These are phyloP conservation scores for Rousettus leschenaultii DNA, from an alignment of 2,113 vertebrate genomes.

Conservation along the genomic window DNA sequence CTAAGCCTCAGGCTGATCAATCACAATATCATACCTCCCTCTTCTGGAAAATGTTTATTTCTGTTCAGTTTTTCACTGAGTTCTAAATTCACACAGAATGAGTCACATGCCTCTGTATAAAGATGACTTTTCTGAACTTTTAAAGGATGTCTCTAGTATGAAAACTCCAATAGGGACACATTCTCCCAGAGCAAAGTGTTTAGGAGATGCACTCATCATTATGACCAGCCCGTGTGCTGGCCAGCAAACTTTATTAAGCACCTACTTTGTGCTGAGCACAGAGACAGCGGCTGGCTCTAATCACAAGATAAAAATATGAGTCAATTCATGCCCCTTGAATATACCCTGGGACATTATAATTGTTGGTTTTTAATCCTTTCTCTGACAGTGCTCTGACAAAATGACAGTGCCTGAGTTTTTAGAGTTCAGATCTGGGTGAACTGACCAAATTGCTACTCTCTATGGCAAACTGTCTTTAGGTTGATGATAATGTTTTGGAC, in stretches of 20 bases:
- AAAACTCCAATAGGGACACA: not conserved
- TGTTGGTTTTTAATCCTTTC: not conserved
- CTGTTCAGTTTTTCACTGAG: not conserved
- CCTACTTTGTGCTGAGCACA: not conserved
- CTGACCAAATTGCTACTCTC: not conserved
- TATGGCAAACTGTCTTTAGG: not conserved
- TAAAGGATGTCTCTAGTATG: not conserved
- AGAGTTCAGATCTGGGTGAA: not conserved
- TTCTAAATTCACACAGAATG: not conserved
- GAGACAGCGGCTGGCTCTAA: not conserved
- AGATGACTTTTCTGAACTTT: not conserved
- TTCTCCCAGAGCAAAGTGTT: not conserved
- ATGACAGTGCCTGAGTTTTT: not conserved
- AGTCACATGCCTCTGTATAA: not conserved
- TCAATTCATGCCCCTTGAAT: not conserved
- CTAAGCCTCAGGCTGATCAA: not conserved
- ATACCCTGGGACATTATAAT: not conserved
- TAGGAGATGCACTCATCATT: not conserved
- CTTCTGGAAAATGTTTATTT: conserved; percentile 17
- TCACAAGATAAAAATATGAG: not conserved
- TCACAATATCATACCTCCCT: not conserved
- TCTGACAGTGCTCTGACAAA: not conserved
- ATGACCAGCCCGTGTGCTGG: fast-evolving
- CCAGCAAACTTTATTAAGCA: not conserved
- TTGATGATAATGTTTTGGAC: not conserved